phyloP scores from a whole-genome alignment of 1,140 invertebrate species.

The Campoletis sonorensis region DNA sequence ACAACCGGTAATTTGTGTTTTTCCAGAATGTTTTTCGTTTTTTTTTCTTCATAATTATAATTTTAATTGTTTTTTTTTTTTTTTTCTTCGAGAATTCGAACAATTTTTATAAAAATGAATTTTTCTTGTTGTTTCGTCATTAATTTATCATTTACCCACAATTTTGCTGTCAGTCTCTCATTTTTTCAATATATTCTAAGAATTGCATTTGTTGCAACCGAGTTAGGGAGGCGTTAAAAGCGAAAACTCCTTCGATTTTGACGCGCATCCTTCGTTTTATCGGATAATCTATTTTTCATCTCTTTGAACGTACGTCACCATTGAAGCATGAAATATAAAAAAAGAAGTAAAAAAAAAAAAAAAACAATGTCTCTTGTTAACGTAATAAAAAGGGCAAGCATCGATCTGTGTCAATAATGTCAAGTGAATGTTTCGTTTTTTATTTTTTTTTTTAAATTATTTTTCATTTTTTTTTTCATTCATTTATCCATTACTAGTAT shows the following conservation, averaged over 20 bases:
- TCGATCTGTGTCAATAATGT: not conserved
- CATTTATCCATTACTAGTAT: no score
- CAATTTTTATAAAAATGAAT: no score
- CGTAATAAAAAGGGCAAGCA: conserved; percentile 4
- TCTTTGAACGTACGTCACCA: conserved; percentile 3
- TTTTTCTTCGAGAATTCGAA: not conserved
- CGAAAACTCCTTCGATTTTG: conserved; percentile 14
- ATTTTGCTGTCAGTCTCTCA: no score
- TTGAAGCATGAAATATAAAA: conserved; percentile 14
- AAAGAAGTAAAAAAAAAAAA: conserved; percentile 3
- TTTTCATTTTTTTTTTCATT: not conserved
- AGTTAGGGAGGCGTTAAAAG: not conserved
- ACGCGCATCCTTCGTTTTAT: conserved; percentile 33
- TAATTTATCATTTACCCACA: no score
- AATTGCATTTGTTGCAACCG: not conserved
- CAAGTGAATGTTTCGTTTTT: not conserved
- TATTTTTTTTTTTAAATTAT: conserved; percentile 41
- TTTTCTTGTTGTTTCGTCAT: no score
- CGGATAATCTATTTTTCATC: conserved; percentile 35
- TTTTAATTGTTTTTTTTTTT: no score
- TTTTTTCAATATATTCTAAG: not conserved
- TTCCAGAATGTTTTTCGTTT: conserved; percentile 5
- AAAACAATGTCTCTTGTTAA: conserved; percentile 21
- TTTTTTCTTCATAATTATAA: no score
- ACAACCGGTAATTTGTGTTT: conserved; percentile 65